Base-by-base conservation (phyloP, 2,888 invertebrate genomes). In the Sarcophaga rosellei region DNA sequence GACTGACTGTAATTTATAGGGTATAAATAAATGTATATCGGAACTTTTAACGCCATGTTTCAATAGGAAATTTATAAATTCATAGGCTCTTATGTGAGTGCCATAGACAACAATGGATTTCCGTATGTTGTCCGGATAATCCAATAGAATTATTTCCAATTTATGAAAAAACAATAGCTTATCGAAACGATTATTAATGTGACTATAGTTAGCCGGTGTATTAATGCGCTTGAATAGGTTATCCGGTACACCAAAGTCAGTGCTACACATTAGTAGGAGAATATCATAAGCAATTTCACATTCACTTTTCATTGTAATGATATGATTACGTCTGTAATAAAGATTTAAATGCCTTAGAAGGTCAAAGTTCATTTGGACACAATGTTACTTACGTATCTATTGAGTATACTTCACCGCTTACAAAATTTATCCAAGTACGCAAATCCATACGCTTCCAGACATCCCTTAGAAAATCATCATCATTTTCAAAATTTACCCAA, bases 151-250 rank as follows among this genome's bases (percentile, higher is more conserved):
- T 5, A 89, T 84, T 0, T 76, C 59, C 0, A 92, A n/a, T 74
- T 91, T 91, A 53, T 92, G 88, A 61, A 91, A 92, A 0, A 91
- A 88, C 3, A 89, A 74, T 0, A 93, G 88, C 69, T 90, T 91
- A 72, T 92, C 93, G 53, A 92, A 86, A 0, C 92, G 90, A 4
- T 74, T 70, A 70, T 92, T 92, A 20, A 91, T 87, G 5, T 90
- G 88, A 1, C 88, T 44, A 86, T 91, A 92, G 75, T 92, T 92
- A 0, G 81, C 17, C 0, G 93, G 92, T 3, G 80, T 6, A 0
- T 15, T 8, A 3, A 25, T 10, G 0, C 59, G 8, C 5, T 10
- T 35, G 0, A 65, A 12, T 2, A 25, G 45, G 2, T 57, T 0
- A 3, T 21, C 3, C 0, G 89, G 87, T 0, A 89, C n/a, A 0